A percentile compares a stretch with the other conserved stretches of the same genome.
Evolutionary conservation across 2,888 invertebrate species (phyloP).

Genomic region (Sesamia inferens): DNA sequence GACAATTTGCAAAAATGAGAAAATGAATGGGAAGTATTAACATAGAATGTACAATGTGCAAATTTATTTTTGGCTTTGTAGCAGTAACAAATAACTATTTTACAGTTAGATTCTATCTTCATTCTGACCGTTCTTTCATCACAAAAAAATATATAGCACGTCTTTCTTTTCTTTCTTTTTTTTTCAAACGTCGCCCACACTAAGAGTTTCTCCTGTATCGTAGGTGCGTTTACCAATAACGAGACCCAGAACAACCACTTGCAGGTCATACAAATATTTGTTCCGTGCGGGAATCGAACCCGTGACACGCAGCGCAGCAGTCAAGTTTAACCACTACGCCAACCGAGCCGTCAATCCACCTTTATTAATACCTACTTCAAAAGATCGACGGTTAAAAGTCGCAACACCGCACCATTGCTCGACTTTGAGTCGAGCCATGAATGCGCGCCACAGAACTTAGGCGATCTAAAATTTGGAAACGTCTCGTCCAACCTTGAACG

Average conservation of each 20-base stretch:
- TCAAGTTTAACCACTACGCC: no score
- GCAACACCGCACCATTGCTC: neutral
- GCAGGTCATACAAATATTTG: no score
- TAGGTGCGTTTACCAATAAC: no score
- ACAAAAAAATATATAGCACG: neutral
- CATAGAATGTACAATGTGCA: neutral
- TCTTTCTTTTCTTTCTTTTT: no score
- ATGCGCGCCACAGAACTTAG: conserved; percentile 26
- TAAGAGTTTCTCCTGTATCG: no score
- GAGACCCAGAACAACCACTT: no score
- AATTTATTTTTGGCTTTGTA: neutral
- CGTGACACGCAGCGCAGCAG: no score
- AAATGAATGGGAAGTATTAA: conserved; percentile 2
- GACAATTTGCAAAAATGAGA: neutral
- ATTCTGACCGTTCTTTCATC: neutral
- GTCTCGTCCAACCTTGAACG: conserved; percentile 63
- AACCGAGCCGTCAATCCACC: neutral
- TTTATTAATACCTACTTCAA: neutral
- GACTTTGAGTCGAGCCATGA: conserved; percentile 24
- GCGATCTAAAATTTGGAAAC: conserved; percentile 54
- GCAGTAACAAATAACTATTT: neutral
- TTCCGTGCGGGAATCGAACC: no score
- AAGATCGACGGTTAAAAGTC: neutral
- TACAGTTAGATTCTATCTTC: neutral
- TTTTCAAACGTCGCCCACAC: no score